Evolutionary conservation across 2,888 invertebrate genomes (phyloP).

Genomic region (Mechanitis mazaeus): DNA sequence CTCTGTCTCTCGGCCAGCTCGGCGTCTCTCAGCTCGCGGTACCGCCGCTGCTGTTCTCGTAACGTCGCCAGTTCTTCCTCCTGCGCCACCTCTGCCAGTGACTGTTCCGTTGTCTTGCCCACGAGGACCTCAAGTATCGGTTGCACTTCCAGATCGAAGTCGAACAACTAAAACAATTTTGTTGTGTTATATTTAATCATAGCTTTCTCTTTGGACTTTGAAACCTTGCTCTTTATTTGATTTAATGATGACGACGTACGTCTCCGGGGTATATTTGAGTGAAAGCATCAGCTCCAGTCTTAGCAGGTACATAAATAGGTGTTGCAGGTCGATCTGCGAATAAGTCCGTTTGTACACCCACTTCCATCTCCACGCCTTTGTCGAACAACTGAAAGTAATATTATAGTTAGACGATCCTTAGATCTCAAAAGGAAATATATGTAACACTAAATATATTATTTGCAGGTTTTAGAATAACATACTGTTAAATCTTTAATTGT

Average conservation of each 20-base stretch:
- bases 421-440: too few relatives aligned
- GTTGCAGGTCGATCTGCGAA: constrained; percentile 89
- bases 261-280: constrained; percentile 96
- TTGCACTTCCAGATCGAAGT: constrained; percentile 94
- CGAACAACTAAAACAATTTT: constrained; percentile 80
- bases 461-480: too few relatives aligned
- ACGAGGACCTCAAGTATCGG: constrained; percentile 93
- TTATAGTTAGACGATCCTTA: background rate
- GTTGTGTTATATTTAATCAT: background rate
- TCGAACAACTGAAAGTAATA: constrained; percentile 75
- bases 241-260: constrained; percentile 63
- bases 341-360: constrained; percentile 91
- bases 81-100: constrained; percentile 91
- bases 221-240: too few relatives aligned
- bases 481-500: too few relatives aligned
- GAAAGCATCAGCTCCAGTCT: constrained; percentile 85
- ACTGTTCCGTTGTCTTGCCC: constrained; percentile 92
- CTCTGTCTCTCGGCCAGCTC: constrained; percentile 89
- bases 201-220: too few relatives aligned
- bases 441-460: too few relatives aligned
- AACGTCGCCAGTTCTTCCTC: constrained; percentile 93
- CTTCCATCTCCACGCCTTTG: constrained; percentile 85
- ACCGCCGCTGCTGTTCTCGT: constrained; percentile 84
- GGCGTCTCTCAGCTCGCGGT: constrained; percentile 81
- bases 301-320: constrained; percentile 86